Conservation (phyloP, 2,797 vertebrate species). For the Otolemur crassicaudatus region DNA sequence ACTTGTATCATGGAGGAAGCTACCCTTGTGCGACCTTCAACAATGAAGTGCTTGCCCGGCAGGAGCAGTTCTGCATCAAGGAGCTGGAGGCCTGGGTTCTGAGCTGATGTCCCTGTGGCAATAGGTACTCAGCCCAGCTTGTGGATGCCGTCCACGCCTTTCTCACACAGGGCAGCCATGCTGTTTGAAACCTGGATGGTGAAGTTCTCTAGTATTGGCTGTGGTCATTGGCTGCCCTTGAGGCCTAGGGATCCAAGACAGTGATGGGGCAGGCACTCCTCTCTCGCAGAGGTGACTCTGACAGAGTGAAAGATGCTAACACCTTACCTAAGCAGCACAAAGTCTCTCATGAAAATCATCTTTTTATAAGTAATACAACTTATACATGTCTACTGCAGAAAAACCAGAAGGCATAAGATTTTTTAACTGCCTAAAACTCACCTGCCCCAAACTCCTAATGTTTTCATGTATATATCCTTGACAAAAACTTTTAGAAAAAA, state of each 20-base stretch:
- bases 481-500: neutral
- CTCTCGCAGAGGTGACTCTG: neutral
- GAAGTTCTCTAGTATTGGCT: neutral
- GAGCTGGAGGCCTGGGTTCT: constrained; percentile 87
- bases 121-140: neutral
- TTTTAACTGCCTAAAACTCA: neutral
- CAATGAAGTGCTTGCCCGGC: constrained; percentile 83
- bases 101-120: constrained; percentile 61
- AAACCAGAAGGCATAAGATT: neutral
- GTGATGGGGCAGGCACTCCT: neutral
- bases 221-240: neutral
- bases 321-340: neutral
- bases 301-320: neutral
- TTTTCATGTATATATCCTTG: constrained; percentile 42
- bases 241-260: neutral
- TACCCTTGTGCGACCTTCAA: constrained; percentile 86
- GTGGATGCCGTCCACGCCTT: accelerated
- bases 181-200: neutral
- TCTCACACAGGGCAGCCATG: neutral
- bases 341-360: neutral
- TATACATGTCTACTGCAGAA: neutral
- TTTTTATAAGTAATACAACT: constrained; percentile 20
- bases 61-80: constrained; percentile 85
- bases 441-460: neutral
- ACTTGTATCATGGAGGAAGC: constrained; percentile 86